These are phyloP conservation scores for Altica lythri DNA, from an alignment of 2,888 invertebrate genomes.

Conservation along the genomic window DNA sequence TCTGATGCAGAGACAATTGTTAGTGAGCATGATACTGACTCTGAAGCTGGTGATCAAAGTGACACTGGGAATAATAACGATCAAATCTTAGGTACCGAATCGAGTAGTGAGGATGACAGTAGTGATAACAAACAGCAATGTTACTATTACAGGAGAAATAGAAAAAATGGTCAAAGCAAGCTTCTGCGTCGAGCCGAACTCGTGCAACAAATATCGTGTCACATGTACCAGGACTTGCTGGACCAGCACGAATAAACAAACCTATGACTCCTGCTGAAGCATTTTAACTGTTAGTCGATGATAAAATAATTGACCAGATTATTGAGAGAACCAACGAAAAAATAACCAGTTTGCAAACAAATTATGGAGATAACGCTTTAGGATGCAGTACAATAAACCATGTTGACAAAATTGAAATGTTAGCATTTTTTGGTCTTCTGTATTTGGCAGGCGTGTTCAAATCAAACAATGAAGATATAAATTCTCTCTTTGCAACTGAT, in stretches of 20 bases:
- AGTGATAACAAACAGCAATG: no score
- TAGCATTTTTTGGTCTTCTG: conserved; percentile 22
- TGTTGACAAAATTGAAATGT: conserved; percentile 12
- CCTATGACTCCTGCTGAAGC: neutral
- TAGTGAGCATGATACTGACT: neutral
- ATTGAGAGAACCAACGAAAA: neutral
- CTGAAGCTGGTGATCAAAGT: no score
- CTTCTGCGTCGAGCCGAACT: no score
- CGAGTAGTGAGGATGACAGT: no score
- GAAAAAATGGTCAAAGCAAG: no score
- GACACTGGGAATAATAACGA: no score
- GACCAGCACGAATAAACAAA: conserved; percentile 5
- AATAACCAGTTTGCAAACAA: neutral
- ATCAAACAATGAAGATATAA: conserved; percentile 24
- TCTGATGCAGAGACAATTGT: neutral
- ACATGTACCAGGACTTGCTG: neutral
- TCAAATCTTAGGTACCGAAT: no score
- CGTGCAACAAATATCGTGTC: neutral
- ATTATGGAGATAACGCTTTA: conserved; percentile 6
- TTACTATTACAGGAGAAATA: no score
- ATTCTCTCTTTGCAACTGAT: conserved; percentile 12
- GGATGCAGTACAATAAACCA: conserved; percentile 16
- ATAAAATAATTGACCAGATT: neutral
- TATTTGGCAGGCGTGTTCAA: conserved; percentile 21
- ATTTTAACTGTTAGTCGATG: neutral